These are phyloP conservation scores for Triplophysa rosa DNA, from an alignment of 2,113 vertebrate genomes.

Conservation along the genomic window DNA sequence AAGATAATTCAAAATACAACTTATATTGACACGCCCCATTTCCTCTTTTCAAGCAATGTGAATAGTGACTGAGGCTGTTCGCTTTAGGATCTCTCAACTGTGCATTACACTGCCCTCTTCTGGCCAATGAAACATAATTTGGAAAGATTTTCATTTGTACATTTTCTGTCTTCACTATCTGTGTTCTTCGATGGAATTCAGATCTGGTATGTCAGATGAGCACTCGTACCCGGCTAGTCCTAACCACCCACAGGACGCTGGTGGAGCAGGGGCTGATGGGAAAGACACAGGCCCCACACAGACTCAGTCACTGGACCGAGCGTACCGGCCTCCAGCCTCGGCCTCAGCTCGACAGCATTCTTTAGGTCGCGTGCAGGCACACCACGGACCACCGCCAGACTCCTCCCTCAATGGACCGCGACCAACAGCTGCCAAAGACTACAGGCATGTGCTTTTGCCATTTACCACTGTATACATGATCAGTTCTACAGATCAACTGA, in stretches of 20 bases:
- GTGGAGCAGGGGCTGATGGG: conserved; percentile 68
- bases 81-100: background rate
- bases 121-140: background rate
- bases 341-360: conserved; percentile 77
- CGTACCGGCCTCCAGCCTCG: conserved; percentile 65
- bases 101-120: conserved; percentile 22
- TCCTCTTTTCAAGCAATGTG: too few relatives aligned
- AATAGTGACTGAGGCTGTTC: too few relatives aligned
- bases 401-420: conserved; percentile 73
- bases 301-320: conserved; percentile 77
- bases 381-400: conserved; percentile 69
- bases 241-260: conserved; percentile 72
- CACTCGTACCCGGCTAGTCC: conserved; percentile 76
- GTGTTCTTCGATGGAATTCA: conserved; percentile 37
- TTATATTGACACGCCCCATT: too few relatives aligned
- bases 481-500: background rate
- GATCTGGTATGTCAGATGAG: conserved; percentile 81
- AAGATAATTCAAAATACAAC: too few relatives aligned
- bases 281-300: conserved; percentile 73
- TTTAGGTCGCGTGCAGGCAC: conserved; percentile 77
- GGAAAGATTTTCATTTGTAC: background rate
- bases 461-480: background rate
- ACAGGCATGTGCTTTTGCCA: conserved; percentile 66
- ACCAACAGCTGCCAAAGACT: conserved; percentile 75
- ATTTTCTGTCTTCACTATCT: background rate